Evolutionary conservation across 2,797 vertebrate genomes (phyloP).

Genomic region (Mormyrops attenuatus): DNA sequence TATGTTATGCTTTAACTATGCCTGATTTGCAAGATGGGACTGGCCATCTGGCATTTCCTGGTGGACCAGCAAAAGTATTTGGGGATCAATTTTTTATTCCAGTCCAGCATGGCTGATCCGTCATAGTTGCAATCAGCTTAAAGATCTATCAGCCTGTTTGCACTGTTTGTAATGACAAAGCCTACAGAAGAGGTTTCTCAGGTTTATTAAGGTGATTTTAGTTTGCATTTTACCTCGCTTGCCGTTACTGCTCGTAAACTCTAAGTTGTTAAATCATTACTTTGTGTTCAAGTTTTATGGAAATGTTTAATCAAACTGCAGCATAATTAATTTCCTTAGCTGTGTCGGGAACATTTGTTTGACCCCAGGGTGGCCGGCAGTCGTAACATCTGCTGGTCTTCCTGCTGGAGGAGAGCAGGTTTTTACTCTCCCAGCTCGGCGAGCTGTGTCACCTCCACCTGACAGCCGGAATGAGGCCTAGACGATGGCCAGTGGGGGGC

Average conservation of each 20-base stretch:
- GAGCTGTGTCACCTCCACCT: not conserved
- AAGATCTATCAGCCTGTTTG: not conserved
- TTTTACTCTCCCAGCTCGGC: not conserved
- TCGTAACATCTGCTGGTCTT: constrained; percentile 5
- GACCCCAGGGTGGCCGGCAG: not conserved
- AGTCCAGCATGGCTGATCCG: not conserved
- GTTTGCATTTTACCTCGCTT: not conserved
- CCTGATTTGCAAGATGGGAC: not conserved
- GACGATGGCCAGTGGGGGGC: not conserved
- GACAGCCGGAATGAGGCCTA: not conserved
- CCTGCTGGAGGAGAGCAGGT: not conserved
- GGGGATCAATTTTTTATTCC: not conserved
- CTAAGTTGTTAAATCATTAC: not conserved
- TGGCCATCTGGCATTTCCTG: not conserved
- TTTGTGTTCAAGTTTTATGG: not conserved
- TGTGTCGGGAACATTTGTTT: not conserved
- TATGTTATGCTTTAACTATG: not conserved
- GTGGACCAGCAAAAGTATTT: not conserved
- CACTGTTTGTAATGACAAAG: not conserved
- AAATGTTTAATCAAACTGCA: not conserved
- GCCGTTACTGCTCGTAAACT: not conserved
- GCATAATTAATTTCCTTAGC: not conserved
- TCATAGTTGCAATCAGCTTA: not conserved
- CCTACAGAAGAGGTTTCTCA: not conserved
- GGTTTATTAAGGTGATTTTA: not conserved